phyloP scores from a whole-genome alignment of 2,797 vertebrate species.

The Dendrocincla fuliginosa region DNA sequence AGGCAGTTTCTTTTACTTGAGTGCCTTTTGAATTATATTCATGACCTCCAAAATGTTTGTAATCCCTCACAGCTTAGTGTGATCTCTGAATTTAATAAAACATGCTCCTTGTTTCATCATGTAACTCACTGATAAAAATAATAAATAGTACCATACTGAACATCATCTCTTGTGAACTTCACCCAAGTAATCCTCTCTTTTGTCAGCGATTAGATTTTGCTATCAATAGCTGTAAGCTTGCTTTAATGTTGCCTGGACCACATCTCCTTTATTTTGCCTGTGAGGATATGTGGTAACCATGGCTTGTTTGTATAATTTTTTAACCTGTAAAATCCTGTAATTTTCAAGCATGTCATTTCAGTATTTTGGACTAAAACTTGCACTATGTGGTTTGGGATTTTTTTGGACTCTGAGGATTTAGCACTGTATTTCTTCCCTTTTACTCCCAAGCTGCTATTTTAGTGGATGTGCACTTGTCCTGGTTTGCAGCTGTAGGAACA shows the following conservation, averaged over 20 bases:
- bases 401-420: not conserved
- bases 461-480: not conserved
- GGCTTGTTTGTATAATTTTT: not conserved
- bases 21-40: not conserved
- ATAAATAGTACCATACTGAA: not conserved
- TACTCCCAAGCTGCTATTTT: not conserved
- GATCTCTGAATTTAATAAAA: constrained; percentile 5
- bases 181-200: not conserved
- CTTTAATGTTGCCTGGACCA: not conserved
- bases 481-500: not conserved
- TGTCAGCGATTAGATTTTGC: not conserved
- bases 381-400: not conserved
- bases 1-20: not conserved
- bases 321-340: not conserved
- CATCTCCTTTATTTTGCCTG: not conserved
- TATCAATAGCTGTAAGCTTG: not conserved
- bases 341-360: not conserved
- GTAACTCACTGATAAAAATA: not conserved
- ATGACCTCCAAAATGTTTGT: constrained; percentile 1
- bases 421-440: not conserved
- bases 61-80: constrained; percentile 6
- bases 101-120: not conserved
- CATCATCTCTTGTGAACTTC: not conserved
- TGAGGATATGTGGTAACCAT: not conserved
- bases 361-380: not conserved